phyloP scores from a whole-genome alignment of 2,113 vertebrate species.

The Embiotoca jacksoni region DNA sequence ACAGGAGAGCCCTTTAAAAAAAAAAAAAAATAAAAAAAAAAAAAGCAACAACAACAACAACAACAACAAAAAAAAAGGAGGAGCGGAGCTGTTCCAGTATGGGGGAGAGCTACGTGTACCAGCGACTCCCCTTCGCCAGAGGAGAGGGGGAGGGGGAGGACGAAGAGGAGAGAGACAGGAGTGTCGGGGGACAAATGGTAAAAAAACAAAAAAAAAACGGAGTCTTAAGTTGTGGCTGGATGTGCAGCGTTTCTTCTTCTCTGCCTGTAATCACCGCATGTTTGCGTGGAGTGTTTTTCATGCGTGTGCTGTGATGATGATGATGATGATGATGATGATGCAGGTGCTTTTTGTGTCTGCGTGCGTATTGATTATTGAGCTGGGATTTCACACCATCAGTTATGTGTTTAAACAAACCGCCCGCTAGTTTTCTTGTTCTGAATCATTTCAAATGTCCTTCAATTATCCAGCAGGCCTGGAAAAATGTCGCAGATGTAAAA shows the following conservation, averaged over 20 bases:
- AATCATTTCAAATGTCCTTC: too few relatives aligned
- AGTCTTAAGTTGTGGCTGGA: slow-evolving; percentile 27
- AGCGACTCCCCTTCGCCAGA: slow-evolving; percentile 75
- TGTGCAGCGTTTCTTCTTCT: slow-evolving; percentile 3
- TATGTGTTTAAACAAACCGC: too few relatives aligned
- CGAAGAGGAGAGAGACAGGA: slow-evolving; percentile 63
- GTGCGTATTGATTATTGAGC: too few relatives aligned
- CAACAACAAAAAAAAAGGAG: slow-evolving; percentile 23
- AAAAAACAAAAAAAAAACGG: slow-evolving; percentile 23
- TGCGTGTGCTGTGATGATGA: neutral
- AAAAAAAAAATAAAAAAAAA: too few relatives aligned
- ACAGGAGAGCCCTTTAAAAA: slow-evolving; percentile 2
- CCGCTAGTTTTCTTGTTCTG: too few relatives aligned
- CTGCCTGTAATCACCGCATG: neutral
- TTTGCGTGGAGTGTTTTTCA: neutral
- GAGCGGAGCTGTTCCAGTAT: slow-evolving; percentile 59
- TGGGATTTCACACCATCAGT: neutral
- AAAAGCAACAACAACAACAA: neutral
- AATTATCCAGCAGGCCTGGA: too few relatives aligned
- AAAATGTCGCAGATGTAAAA: too few relatives aligned
- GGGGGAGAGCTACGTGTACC: slow-evolving; percentile 81
- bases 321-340: too few relatives aligned
- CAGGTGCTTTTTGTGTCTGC: too few relatives aligned
- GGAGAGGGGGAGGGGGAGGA: slow-evolving; percentile 73
- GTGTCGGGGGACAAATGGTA: slow-evolving; percentile 73